phyloP scores from a whole-genome alignment of 2,113 vertebrate species.

The Stercorarius parasiticus region DNA sequence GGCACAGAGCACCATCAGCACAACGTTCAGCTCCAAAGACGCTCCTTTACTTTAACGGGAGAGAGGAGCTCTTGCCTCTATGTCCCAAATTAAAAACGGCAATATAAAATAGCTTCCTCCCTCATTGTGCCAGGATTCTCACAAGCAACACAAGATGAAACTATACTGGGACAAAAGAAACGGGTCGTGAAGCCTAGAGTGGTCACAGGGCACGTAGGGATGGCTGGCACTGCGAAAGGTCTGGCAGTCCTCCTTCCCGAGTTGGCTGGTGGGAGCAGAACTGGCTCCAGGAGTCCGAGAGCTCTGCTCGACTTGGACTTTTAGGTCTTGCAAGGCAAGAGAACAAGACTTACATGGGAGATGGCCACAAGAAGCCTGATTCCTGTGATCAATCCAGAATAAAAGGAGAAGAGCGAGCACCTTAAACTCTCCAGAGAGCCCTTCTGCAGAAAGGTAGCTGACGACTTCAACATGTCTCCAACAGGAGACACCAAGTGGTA shows the following conservation, averaged over 20 bases:
- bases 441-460: background rate
- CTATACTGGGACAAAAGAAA: background rate
- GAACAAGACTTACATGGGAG: background rate
- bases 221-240: background rate
- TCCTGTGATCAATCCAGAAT: background rate
- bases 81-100: background rate
- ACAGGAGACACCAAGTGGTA: accelerated
- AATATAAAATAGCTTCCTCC: background rate
- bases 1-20: background rate
- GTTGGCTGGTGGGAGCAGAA: background rate
- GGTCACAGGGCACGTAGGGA: background rate
- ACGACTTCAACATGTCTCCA: background rate
- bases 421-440: background rate
- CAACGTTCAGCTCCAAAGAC: background rate
- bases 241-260: background rate
- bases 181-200: background rate
- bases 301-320: background rate
- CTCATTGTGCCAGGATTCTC: background rate
- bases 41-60: background rate
- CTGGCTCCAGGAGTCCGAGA: accelerated
- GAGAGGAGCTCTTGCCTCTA: background rate
- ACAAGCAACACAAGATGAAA: background rate
- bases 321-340: background rate
- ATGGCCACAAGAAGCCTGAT: background rate
- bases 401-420: background rate